These are phyloP conservation scores for Drosophila pegasa DNA, from an alignment of 2,888 invertebrate genomes.

Conservation along the genomic window DNA sequence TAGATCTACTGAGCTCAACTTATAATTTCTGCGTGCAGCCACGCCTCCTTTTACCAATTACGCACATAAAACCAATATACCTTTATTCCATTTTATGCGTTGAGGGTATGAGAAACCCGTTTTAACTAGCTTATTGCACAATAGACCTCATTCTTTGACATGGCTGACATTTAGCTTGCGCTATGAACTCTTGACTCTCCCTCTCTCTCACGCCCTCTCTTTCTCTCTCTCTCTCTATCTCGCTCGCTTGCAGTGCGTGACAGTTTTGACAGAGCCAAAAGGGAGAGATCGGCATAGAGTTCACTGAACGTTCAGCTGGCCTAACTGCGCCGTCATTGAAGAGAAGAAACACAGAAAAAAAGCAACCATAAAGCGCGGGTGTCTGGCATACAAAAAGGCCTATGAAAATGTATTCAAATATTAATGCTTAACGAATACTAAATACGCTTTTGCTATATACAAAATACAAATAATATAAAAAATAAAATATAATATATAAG, in stretches of 20 bases:
- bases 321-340: constrained; percentile 28
- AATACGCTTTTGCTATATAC: neutral
- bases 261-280: constrained; percentile 60
- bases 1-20: too few species aligned
- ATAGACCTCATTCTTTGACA: constrained; percentile 68
- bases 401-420: neutral
- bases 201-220: constrained; percentile 3
- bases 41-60: neutral
- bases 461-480: too few species aligned
- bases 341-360: neutral
- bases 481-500: too few species aligned
- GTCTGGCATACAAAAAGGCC: constrained; percentile 44
- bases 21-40: too few species aligned
- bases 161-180: constrained; percentile 63
- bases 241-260: constrained; percentile 49
- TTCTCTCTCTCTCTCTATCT: neutral
- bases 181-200: constrained; percentile 53
- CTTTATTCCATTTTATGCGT: neutral
- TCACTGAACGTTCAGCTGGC: constrained; percentile 66
- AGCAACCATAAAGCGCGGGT: constrained; percentile 47
- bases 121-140: constrained; percentile 67
- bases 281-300: constrained; percentile 54
- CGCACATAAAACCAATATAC: neutral
- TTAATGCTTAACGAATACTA: neutral
- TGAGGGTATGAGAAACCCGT: constrained; percentile 41